Base-by-base conservation (phyloP, 2,888 invertebrate genomes). In the Drosophila differens region DNA sequence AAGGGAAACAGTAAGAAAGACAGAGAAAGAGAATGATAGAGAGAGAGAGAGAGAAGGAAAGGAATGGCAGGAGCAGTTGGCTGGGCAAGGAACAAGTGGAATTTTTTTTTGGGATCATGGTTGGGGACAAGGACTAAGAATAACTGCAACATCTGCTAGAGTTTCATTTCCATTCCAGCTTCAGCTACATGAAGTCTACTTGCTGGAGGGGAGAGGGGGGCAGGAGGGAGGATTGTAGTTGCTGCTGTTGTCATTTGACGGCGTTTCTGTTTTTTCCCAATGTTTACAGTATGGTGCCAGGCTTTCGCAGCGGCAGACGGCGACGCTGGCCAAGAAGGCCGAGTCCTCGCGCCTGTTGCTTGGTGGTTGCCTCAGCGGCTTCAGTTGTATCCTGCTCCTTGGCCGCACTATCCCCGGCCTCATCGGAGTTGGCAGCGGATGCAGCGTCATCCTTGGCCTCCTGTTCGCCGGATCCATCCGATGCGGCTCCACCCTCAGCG, bases 281-380 rank as follows among this genome's bases (percentile, higher is more conserved):
- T 39, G 44, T 25, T 76, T 79, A 79, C 81, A 79, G 78, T 28
- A 94, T 93, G 70, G 94, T 94, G 79, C 95, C 95, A 4, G 95
- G 95, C 80, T 95, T 94, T 91, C 95, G 93, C 47, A 94, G 91
- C 35, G 95, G 95, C 86, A 96, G 94, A 91, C 96, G 95, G 90
- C 95, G 94, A 82, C 97, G 94, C 55, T 96, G 95, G 4, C 96
- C 96, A 57, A 97, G 94, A 39, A 97, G 94, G 47, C 96, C 96
- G 44, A 96, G 93, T 0, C 96, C 96, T 72, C 95, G 94, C 37
- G 96, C 95, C 66, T 94, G 94, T 55, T 95, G 94, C 71, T 95
- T 94, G 35, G 94, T 91, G 51, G 94, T 91, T 61, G 93, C 93
- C 63, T 95, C 95, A 33, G 94, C 94, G 41, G 92, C 93, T 72